A percentile compares a stretch with the other conserved stretches of the same genome.
Evolutionary conservation across 2,888 invertebrate genomes (phyloP).

Genomic region (Drosophila paranaensis): DNA sequence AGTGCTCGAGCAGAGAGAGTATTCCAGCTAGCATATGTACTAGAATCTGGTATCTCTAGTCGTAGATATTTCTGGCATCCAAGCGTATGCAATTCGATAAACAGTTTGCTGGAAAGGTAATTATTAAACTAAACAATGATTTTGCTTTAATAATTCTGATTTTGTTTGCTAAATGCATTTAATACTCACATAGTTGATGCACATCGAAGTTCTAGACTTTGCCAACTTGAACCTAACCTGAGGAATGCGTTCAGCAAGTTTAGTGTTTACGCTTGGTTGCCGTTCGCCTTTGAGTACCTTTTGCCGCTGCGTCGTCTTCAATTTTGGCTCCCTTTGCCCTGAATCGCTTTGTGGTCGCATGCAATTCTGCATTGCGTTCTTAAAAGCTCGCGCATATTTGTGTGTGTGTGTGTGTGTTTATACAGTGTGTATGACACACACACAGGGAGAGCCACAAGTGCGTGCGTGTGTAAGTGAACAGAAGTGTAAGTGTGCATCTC

Average conservation of each 20-base stretch:
- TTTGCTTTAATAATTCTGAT: background rate
- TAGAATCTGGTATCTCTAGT: no score
- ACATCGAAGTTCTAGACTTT: conserved; percentile 1
- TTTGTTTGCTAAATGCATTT: background rate
- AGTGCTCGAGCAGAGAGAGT: background rate
- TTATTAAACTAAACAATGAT: background rate
- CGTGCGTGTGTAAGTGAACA: conserved; percentile 39
- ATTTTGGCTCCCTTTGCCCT: conserved; percentile 4
- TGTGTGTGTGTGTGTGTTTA: conserved; percentile 6
- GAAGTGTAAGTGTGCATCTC: conserved; percentile 37
- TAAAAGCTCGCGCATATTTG: conserved; percentile 22
- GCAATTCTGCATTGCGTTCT: conserved; percentile 60
- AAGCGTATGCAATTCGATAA: background rate
- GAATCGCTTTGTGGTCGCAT: conserved; percentile 13
- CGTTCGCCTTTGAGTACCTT: conserved; percentile 14
- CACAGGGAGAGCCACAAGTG: background rate
- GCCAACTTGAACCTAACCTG: background rate
- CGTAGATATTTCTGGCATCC: background rate
- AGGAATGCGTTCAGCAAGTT: conserved; percentile 1
- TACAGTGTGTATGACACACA: conserved; percentile 11
- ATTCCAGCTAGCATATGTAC: background rate
- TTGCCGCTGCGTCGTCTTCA: conserved; percentile 20
- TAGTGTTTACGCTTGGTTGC: conserved; percentile 7
- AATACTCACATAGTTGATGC: background rate
- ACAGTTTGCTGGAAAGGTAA: background rate